Percentiles rank a stretch among this genome's conserved stretches.
Conservation (phyloP, 1,140 invertebrate genomes). For the Zaprionus gabonicus region DNA sequence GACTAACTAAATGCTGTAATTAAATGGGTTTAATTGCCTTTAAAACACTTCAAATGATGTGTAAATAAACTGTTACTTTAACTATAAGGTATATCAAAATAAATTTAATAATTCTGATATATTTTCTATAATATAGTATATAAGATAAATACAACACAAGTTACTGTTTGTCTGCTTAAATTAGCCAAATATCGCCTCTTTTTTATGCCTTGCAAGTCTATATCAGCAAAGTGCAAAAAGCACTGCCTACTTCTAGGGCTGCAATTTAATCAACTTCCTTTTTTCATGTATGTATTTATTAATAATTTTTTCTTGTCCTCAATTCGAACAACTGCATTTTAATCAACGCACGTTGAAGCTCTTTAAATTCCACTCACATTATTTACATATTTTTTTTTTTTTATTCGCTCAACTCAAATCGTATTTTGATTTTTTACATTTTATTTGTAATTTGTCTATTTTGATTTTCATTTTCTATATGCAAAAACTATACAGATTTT, state of each 20-base stretch:
- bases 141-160: too few relatives aligned
- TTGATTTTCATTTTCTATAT: not conserved
- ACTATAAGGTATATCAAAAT: too few relatives aligned
- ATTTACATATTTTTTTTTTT: not conserved
- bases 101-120: too few relatives aligned
- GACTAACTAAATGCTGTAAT: not conserved
- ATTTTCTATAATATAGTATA: too few relatives aligned
- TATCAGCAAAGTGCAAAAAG: not conserved
- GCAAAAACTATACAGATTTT: not conserved
- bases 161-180: not conserved
- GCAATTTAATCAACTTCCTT: not conserved
- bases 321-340: not conserved
- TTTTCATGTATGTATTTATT: not conserved
- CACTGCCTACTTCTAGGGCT: not conserved
- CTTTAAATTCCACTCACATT: not conserved
- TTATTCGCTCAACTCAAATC: not conserved
- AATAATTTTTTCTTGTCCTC: too few relatives aligned
- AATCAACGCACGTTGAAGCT: not conserved
- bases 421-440: slow-evolving; percentile 4
- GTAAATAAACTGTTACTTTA: too few relatives aligned
- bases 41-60: not conserved
- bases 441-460: slow-evolving; percentile 1
- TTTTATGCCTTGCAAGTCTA: too few relatives aligned
- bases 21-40: not conserved
- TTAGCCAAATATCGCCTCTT: not conserved